phyloP scores from a whole-genome alignment of 1,140 invertebrate genomes.

The Heliconius congener region DNA sequence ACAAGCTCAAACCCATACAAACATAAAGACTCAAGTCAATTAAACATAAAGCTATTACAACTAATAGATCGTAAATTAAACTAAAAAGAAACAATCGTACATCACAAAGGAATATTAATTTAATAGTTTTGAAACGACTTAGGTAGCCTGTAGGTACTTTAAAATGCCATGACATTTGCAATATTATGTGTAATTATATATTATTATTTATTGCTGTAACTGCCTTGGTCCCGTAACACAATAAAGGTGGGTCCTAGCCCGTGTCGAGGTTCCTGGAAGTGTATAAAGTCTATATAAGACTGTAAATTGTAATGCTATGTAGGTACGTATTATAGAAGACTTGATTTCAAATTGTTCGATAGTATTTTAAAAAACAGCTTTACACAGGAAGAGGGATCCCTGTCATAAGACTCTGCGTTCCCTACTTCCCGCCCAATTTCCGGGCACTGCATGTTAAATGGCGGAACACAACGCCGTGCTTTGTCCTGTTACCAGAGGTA shows the following conservation, averaged over 20 bases:
- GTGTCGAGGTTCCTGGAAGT: conserved; percentile 4
- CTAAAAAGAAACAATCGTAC: not conserved
- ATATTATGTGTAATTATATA: conserved; percentile 29
- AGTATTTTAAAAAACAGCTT: too few species aligned
- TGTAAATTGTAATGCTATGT: not conserved
- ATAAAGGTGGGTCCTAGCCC: conserved; percentile 30
- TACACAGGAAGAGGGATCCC: too few species aligned
- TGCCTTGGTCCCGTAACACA: conserved; percentile 21
- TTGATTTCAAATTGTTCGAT: too few species aligned
- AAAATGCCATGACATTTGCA: not conserved
- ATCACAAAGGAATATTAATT: conserved; percentile 4
- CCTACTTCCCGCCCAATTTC: too few species aligned
- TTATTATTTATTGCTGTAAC: conserved; percentile 22
- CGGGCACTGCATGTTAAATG: too few species aligned
- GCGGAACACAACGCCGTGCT: too few species aligned
- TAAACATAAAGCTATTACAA: too few species aligned
- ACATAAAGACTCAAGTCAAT: too few species aligned
- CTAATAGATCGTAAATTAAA: not conserved
- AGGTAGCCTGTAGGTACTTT: not conserved
- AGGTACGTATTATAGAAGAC: not conserved
- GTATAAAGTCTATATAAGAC: not conserved
- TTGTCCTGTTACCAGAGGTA: too few species aligned
- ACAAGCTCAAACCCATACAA: too few species aligned
- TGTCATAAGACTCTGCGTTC: too few species aligned
- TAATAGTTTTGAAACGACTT: conserved; percentile 1